phyloP scores from a whole-genome alignment of 1,140 invertebrate species.

The Drosophila ficusphila region DNA sequence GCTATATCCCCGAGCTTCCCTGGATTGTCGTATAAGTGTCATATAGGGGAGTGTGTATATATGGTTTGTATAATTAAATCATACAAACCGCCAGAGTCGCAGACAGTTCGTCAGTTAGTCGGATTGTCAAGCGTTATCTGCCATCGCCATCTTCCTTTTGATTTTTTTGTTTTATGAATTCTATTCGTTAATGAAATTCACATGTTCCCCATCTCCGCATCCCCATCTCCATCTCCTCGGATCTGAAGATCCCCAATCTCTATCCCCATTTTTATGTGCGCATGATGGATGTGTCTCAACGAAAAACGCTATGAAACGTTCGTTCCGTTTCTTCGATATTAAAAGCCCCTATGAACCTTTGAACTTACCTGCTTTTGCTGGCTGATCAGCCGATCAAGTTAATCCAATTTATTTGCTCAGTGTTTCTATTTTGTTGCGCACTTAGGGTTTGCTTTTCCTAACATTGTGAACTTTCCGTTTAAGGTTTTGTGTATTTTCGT shows the following conservation, averaged over 20 bases:
- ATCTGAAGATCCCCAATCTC: too few relatives aligned
- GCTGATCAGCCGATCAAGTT: constrained; percentile 13
- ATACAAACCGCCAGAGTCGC: constrained; percentile 41
- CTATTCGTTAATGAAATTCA: constrained; percentile 72
- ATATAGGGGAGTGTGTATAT: constrained; percentile 35
- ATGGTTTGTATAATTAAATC: constrained; percentile 49
- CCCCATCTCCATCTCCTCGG: constrained; percentile 24
- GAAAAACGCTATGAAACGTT: constrained; percentile 4
- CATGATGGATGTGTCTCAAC: constrained; percentile 69
- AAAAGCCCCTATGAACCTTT: constrained; percentile 5
- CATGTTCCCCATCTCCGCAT: constrained; percentile 61
- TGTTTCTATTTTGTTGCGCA: constrained; percentile 24
- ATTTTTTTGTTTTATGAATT: constrained; percentile 50
- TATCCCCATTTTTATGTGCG: constrained; percentile 44
- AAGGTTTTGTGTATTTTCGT: constrained; percentile 6
- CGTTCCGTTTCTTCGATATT: constrained; percentile 23
- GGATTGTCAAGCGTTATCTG: constrained; percentile 54
- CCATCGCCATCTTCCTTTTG: constrained; percentile 56
- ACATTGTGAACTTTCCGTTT: constrained; percentile 32
- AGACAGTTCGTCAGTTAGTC: constrained; percentile 39
- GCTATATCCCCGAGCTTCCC: not conserved
- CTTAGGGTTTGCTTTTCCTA: constrained; percentile 21
- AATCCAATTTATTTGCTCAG: constrained; percentile 36
- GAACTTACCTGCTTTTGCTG: constrained; percentile 38
- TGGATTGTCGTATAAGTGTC: constrained; percentile 2